These are phyloP conservation scores for Phallusia fumigata DNA, from an alignment of 23 tunicate species.

Conservation along the genomic window DNA sequence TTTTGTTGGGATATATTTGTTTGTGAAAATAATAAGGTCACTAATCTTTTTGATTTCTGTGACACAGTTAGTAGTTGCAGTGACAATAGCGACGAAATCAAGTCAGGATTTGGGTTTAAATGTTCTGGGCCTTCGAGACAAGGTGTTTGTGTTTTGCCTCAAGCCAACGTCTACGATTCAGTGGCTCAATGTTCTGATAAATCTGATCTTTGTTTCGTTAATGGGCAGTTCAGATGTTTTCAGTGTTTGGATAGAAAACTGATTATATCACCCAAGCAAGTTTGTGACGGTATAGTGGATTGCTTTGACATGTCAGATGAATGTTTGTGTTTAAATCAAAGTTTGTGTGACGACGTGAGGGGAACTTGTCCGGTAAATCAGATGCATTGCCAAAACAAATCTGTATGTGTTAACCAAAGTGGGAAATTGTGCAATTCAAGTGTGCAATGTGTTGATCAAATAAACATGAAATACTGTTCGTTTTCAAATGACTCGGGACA, in stretches of 20 bases:
- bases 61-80: background rate
- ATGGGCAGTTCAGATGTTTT: conserved; percentile 8
- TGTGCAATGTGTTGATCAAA: background rate
- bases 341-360: background rate
- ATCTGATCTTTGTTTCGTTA: conserved; percentile 15
- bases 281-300: conserved; percentile 11
- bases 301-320: conserved; percentile 18
- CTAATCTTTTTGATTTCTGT: background rate
- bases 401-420: background rate
- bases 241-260: conserved; percentile 1
- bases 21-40: conserved; percentile 12
- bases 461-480: background rate
- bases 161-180: conserved; percentile 13
- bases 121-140: background rate
- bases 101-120: background rate
- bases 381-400: background rate
- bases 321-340: background rate
- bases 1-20: background rate
- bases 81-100: conserved; percentile 5
- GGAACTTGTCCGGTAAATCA: background rate
- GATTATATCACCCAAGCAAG: conserved; percentile 1
- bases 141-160: conserved; percentile 14
- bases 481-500: background rate
- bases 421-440: background rate
- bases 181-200: conserved; percentile 6